Evolutionary conservation across 2,113 vertebrate genomes (phyloP).

Genomic region (Eulemur macaco): DNA sequence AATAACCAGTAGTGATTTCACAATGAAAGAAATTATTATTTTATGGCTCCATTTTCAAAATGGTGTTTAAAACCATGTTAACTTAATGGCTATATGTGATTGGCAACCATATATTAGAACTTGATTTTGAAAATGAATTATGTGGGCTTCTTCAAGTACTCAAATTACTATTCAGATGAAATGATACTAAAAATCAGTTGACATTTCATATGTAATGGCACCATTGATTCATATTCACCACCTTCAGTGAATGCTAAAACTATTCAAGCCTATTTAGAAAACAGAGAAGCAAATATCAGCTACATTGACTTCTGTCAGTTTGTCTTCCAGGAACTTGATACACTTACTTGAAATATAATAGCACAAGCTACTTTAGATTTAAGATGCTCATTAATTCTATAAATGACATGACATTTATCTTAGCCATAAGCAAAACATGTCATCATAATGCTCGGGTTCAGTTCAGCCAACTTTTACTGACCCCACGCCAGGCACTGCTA

Average conservation of each 20-base stretch:
- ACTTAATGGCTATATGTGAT: constrained; percentile 12
- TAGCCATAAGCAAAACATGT: constrained; percentile 20
- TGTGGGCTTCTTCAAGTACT: constrained; percentile 36
- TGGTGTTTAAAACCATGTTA: constrained; percentile 51
- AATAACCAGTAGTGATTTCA: constrained; percentile 47
- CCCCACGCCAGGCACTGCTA: not conserved
- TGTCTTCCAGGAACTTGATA: constrained; percentile 16
- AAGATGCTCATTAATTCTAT: constrained; percentile 12
- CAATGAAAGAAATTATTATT: constrained; percentile 45
- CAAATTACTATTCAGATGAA: constrained; percentile 32
- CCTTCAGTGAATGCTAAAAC: constrained; percentile 33
- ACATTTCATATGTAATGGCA: constrained; percentile 28
- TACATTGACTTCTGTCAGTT: not conserved
- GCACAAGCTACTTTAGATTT: not conserved
- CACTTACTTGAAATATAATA: constrained; percentile 20
- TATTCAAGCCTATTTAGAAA: constrained; percentile 2
- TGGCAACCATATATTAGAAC: constrained; percentile 35
- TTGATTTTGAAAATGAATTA: constrained; percentile 60
- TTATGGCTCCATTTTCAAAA: constrained; percentile 61
- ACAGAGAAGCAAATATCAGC: not conserved
- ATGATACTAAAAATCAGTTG: constrained; percentile 47
- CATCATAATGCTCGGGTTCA: not conserved
- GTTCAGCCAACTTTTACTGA: not conserved
- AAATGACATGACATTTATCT: constrained; percentile 49
- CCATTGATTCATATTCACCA: not conserved